Percentiles rank a stretch among this genome's conserved stretches.
phyloP scores from a whole-genome alignment of 1,140 invertebrate species.

The Glomeris maerens region DNA sequence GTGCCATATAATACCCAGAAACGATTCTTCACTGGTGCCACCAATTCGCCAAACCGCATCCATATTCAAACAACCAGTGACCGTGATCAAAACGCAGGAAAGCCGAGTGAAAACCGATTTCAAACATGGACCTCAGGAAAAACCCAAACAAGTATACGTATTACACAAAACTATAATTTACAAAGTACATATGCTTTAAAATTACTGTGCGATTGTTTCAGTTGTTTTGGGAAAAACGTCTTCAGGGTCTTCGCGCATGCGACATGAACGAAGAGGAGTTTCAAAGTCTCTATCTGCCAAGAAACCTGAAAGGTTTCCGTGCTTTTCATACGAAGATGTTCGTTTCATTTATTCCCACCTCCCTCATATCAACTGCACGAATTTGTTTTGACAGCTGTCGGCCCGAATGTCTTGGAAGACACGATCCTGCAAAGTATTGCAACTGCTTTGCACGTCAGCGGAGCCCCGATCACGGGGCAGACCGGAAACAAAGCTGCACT shows the following conservation, averaged over 20 bases:
- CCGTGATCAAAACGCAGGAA: conserved; percentile 76
- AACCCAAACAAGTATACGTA: conserved; percentile 89
- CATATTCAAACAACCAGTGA: conserved; percentile 97
- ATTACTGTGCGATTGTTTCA: conserved; percentile 30
- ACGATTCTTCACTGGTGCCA: conserved; percentile 77
- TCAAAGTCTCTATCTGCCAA: conserved; percentile 65
- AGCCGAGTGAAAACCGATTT: conserved; percentile 75
- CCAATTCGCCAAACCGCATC: conserved; percentile 95
- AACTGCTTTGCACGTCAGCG: conserved; percentile 32
- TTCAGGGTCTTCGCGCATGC: conserved; percentile 78
- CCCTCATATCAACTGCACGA: not conserved
- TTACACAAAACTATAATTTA: no score
- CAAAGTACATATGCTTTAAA: no score
- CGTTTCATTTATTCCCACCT: not conserved
- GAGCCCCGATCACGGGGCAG: conserved; percentile 66
- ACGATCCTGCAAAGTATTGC: conserved; percentile 49
- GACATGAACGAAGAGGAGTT: conserved; percentile 68
- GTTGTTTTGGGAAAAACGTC: conserved; percentile 93
- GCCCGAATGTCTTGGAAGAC: conserved; percentile 79
- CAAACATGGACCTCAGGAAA: conserved; percentile 77
- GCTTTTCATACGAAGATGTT: not conserved
- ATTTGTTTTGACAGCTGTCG: conserved; percentile 44
- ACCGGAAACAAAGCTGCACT: conserved; percentile 63
- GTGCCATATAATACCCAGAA: conserved; percentile 33
- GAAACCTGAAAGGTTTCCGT: conserved; percentile 49